phyloP scores from a whole-genome alignment of 2,113 vertebrate species.

The Mastomys coucha region DNA sequence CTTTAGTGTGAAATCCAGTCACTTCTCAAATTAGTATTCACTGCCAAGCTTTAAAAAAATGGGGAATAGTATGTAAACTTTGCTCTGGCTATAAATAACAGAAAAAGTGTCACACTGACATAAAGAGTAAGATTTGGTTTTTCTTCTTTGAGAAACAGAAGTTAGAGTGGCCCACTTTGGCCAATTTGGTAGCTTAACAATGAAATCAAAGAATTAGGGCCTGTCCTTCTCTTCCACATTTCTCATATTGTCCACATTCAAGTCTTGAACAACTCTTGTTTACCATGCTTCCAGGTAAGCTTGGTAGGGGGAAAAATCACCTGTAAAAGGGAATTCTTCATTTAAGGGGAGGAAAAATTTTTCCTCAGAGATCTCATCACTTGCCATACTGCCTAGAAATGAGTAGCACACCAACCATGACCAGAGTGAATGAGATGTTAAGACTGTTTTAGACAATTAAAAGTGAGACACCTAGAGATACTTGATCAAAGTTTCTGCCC shows the following conservation, averaged over 20 bases:
- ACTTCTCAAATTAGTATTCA: slow-evolving; percentile 71
- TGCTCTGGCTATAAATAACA: background rate
- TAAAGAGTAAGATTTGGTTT: background rate
- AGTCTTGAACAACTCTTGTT: background rate
- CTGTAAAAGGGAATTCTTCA: background rate
- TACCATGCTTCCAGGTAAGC: background rate
- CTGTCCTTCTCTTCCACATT: background rate
- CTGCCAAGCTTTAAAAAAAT: slow-evolving; percentile 58
- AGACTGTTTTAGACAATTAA: background rate
- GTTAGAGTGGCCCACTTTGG: background rate
- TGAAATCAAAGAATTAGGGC: slow-evolving; percentile 12
- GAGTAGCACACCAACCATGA: background rate
- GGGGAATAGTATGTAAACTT: background rate
- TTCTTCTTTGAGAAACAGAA: background rate
- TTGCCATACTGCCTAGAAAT: background rate
- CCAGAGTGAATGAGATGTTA: background rate
- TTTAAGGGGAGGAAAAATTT: background rate
- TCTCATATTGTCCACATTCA: background rate
- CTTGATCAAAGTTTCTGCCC: background rate
- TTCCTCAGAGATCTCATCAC: background rate
- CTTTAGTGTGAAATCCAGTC: slow-evolving; percentile 58
- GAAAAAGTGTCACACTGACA: background rate
- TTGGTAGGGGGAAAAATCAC: background rate
- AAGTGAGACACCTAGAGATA: background rate
- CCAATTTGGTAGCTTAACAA: background rate